phyloP scores from a whole-genome alignment of 2,113 vertebrate species.

The Notiomystis cincta region DNA sequence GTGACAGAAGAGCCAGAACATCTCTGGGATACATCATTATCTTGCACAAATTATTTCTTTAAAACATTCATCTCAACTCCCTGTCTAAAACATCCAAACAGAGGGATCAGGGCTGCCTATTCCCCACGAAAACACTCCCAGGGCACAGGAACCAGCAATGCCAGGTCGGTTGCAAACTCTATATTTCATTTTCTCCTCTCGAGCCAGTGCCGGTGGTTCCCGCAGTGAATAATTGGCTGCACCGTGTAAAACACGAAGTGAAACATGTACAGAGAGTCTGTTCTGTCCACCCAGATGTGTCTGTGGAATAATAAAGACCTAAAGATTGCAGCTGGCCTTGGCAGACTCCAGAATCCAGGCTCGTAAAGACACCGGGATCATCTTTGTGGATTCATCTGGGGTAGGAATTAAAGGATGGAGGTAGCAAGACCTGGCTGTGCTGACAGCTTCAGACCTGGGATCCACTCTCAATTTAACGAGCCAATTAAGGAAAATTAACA shows the following conservation, averaged over 20 bases:
- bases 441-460: background rate
- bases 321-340: background rate
- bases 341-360: background rate
- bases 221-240: background rate
- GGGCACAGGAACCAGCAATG: background rate
- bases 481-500: background rate
- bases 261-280: background rate
- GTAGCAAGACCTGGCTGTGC: background rate
- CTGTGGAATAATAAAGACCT: background rate
- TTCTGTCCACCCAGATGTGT: background rate
- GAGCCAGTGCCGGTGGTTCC: background rate
- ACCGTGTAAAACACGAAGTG: background rate
- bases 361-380: background rate
- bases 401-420: background rate
- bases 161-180: background rate
- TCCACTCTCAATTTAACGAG: background rate
- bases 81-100: background rate
- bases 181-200: background rate
- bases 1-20: too few species aligned
- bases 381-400: background rate
- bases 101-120: rapidly evolving
- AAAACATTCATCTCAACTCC: too few species aligned
- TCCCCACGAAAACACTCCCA: background rate
- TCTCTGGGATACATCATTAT: background rate
- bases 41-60: background rate